These are phyloP conservation scores for Laodelphax striatellus DNA, from an alignment of 1,140 invertebrate genomes.

Conservation along the genomic window DNA sequence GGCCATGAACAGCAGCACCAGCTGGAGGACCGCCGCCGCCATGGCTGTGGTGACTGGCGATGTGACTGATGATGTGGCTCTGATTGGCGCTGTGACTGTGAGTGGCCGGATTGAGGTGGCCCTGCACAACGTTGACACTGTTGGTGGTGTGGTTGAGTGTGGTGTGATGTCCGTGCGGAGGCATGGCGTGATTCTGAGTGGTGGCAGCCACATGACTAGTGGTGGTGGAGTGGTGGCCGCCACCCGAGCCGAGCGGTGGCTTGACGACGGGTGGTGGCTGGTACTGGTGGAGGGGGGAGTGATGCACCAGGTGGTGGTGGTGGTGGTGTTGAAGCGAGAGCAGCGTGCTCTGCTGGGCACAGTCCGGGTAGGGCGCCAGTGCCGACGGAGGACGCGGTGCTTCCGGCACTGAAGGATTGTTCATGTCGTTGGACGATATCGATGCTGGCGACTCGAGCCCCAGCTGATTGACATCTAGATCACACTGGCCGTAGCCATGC, in stretches of 20 bases:
- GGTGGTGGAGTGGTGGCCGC: slow-evolving; percentile 38
- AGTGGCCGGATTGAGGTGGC: slow-evolving; percentile 6
- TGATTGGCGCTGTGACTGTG: neutral
- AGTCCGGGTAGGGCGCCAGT: slow-evolving; percentile 22
- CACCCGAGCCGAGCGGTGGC: slow-evolving; percentile 28
- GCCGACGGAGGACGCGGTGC: slow-evolving; percentile 17
- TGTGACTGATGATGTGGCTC: slow-evolving; percentile 27
- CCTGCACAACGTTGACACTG: slow-evolving; percentile 20
- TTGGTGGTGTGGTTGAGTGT: slow-evolving; percentile 23
- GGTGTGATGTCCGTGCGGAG: slow-evolving; percentile 22
- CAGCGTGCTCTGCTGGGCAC: slow-evolving; percentile 23
- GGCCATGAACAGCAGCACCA: too few species aligned
- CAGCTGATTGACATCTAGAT: slow-evolving; percentile 70
- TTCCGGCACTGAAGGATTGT: slow-evolving; percentile 32
- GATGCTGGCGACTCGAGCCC: slow-evolving; percentile 77
- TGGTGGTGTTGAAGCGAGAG: slow-evolving; percentile 8
- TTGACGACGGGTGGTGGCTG: slow-evolving; percentile 10
- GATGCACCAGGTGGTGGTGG: slow-evolving; percentile 22
- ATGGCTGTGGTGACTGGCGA: slow-evolving; percentile 30
- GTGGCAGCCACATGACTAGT: slow-evolving; percentile 12
- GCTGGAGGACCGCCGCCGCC: too few species aligned
- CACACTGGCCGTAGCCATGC: slow-evolving; percentile 61
- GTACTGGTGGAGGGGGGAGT: slow-evolving; percentile 18
- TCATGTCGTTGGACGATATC: slow-evolving; percentile 68
- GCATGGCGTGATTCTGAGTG: slow-evolving; percentile 9